Evolutionary conservation across 2,113 vertebrate species (phyloP).

Genomic region (Caloenas nicobarica): DNA sequence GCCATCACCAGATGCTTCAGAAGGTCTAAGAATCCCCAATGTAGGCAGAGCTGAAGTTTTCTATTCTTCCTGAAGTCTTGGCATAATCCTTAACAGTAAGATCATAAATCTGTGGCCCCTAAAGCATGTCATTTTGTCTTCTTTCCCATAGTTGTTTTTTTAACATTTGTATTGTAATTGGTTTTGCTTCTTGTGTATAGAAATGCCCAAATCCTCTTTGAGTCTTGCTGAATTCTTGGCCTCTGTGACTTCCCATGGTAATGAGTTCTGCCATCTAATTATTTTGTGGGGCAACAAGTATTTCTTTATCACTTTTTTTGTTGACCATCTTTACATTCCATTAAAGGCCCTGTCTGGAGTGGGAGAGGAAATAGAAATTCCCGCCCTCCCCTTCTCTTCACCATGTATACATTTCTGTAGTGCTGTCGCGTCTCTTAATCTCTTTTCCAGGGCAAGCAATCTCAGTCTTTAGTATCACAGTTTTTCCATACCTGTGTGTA

Average conservation of each 20-base stretch:
- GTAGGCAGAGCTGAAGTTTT: slow-evolving; percentile 31
- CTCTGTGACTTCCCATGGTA: background rate
- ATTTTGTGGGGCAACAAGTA: background rate
- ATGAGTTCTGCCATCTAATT: background rate
- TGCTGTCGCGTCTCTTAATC: background rate
- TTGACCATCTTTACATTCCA: background rate
- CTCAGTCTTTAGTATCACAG: background rate
- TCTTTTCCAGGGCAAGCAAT: background rate
- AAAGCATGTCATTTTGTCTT: slow-evolving; percentile 38
- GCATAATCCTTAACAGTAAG: slow-evolving; percentile 50
- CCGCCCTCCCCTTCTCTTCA: background rate
- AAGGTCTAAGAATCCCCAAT: slow-evolving; percentile 32
- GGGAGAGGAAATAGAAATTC: background rate
- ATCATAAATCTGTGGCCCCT: slow-evolving; percentile 43
- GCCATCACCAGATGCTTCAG: slow-evolving; percentile 46
- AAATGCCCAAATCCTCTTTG: background rate
- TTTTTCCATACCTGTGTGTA: background rate
- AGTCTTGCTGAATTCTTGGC: slow-evolving; percentile 12
- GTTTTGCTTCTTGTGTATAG: background rate
- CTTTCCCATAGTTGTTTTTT: slow-evolving; percentile 33
- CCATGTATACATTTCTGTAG: background rate
- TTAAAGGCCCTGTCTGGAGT: background rate
- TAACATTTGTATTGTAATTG: slow-evolving; percentile 29
- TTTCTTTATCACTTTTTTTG: slow-evolving; percentile 8
- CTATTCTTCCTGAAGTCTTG: slow-evolving; percentile 43